These are phyloP conservation scores for Chironomus striatipennis DNA, from an alignment of 1,140 invertebrate species.

Conservation along the genomic window DNA sequence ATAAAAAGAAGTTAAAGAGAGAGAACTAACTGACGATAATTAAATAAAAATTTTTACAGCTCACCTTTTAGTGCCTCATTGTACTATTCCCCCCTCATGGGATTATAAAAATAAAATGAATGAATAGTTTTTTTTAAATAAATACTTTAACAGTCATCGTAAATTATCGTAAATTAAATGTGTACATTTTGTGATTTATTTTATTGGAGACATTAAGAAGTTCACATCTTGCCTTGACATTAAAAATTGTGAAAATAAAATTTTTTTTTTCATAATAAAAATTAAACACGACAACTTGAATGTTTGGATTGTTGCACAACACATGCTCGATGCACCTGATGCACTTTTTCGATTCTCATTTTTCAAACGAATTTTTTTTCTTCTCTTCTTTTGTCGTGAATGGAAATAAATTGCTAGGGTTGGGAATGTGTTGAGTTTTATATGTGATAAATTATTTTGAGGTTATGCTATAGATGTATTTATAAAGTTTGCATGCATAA, in stretches of 20 bases:
- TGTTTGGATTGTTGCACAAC: neutral
- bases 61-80: conserved; percentile 3
- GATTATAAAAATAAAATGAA: neutral
- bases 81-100: neutral
- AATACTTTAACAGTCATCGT: too few relatives aligned
- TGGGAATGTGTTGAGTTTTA: too few relatives aligned
- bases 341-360: neutral
- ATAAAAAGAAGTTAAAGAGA: neutral
- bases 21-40: neutral
- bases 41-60: conserved; percentile 3
- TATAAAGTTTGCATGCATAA: too few relatives aligned
- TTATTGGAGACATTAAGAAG: neutral
- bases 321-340: conserved; percentile 3
- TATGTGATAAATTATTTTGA: too few relatives aligned
- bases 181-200: too few relatives aligned
- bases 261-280: too few relatives aligned
- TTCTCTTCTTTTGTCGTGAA: neutral
- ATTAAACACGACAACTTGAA: neutral
- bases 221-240: conserved; percentile 12
- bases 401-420: too few relatives aligned
- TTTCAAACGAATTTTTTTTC: neutral
- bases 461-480: too few relatives aligned
- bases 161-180: too few relatives aligned
- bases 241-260: neutral
- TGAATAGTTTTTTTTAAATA: too few relatives aligned